Percentiles rank a stretch among this genome's conserved stretches.
Evolutionary conservation across 2,888 invertebrate genomes (phyloP).

Genomic region (Notocelia uddmanniana): DNA sequence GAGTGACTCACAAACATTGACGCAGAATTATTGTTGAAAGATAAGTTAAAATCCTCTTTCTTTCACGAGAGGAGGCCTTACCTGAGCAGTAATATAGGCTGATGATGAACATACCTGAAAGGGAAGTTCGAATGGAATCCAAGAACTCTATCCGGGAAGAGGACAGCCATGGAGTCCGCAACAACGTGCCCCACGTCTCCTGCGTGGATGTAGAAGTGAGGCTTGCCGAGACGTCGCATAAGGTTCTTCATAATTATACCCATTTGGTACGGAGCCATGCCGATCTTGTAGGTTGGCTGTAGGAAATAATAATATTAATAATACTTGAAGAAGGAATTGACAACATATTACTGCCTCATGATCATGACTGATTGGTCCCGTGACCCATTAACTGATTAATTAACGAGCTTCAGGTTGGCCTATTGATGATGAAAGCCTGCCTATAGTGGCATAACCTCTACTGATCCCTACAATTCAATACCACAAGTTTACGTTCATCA

Average conservation of each 20-base stretch:
- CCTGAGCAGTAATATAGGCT: no score
- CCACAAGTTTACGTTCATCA: no score
- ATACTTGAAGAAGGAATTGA: no score
- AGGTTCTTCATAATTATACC: slow-evolving; percentile 84
- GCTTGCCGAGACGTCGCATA: slow-evolving; percentile 86
- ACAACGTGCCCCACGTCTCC: slow-evolving; percentile 89
- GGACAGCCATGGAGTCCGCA: slow-evolving; percentile 76
- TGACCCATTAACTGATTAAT: no score
- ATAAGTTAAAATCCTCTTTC: no score
- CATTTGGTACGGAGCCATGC: slow-evolving; percentile 78
- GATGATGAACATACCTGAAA: slow-evolving; percentile 25
- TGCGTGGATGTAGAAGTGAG: slow-evolving; percentile 87
- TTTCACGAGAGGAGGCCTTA: no score
- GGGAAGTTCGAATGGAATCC: slow-evolving; percentile 85
- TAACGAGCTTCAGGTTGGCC: no score
- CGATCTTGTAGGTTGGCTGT: slow-evolving; percentile 75
- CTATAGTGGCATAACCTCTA: no score
- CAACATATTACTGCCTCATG: no score
- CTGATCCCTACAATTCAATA: no score
- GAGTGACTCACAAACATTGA: background rate
- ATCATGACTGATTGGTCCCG: no score
- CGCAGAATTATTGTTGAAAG: background rate
- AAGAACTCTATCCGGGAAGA: slow-evolving; percentile 82
- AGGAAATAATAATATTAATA: background rate
- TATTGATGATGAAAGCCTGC: no score